phyloP scores from a whole-genome alignment of 2,888 invertebrate genomes.

The Anticlea derivata region DNA sequence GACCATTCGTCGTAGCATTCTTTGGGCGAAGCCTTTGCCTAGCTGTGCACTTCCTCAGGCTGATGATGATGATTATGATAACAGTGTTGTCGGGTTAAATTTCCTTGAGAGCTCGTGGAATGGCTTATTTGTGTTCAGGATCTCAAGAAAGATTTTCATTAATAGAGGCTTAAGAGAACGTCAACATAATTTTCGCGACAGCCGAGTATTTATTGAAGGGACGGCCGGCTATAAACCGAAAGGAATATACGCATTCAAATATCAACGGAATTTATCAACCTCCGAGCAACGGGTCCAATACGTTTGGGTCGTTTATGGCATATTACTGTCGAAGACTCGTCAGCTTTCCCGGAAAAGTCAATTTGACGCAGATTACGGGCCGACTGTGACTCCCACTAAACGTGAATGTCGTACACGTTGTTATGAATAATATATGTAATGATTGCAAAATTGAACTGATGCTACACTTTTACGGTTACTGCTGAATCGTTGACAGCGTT shows the following conservation, averaged over 20 bases:
- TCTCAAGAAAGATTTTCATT: constrained; percentile 57
- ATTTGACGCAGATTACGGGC: constrained; percentile 78
- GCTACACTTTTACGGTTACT: constrained; percentile 28
- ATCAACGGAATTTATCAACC: constrained; percentile 80
- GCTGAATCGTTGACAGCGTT: constrained; percentile 47
- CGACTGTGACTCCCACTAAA: constrained; percentile 66
- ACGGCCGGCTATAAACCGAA: constrained; percentile 60
- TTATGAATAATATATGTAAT: constrained; percentile 60
- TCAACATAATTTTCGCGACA: constrained; percentile 56
- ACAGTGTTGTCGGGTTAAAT: constrained; percentile 37
- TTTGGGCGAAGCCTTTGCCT: no score
- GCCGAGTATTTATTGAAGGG: constrained; percentile 63
- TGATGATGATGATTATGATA: no score
- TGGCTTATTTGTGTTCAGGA: constrained; percentile 46
- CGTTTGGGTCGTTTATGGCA: constrained; percentile 78
- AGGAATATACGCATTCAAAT: constrained; percentile 79
- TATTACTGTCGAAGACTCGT: constrained; percentile 76
- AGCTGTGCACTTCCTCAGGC: no score
- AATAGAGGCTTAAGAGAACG: constrained; percentile 60
- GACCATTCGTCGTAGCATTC: no score
- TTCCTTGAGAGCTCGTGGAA: constrained; percentile 43
- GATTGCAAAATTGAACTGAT: constrained; percentile 32
- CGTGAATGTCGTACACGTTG: constrained; percentile 59
- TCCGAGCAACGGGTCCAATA: constrained; percentile 73
- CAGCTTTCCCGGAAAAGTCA: constrained; percentile 79